Conservation (phyloP, 2,797 vertebrate species). For the Rhabdophis nuchalis region DNA sequence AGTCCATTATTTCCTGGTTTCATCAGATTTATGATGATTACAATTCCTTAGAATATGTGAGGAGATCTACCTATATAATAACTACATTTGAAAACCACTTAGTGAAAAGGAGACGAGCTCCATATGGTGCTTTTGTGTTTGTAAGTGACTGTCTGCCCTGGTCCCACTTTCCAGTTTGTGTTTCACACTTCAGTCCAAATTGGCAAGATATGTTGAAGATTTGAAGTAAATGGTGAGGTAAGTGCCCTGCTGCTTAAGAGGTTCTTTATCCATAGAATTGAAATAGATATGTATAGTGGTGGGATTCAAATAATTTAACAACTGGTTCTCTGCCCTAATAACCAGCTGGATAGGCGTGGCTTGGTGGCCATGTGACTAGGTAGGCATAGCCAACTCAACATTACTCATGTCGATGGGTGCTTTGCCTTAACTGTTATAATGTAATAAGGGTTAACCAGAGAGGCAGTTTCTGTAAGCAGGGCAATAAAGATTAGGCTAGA, state of each 20-base stretch:
- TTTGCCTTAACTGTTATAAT: no score
- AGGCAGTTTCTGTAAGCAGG: no score
- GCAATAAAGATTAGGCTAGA: no score
- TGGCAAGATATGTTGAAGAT: neutral
- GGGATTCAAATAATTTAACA: no score
- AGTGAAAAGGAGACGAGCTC: neutral
- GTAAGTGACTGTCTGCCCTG: neutral
- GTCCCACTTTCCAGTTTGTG: neutral
- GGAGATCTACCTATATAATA: neutral
- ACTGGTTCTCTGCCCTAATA: no score
- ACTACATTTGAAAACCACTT: neutral
- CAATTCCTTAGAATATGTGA: neutral
- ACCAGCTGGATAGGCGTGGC: no score
- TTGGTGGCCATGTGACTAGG: no score
- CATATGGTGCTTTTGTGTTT: neutral
- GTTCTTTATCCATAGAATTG: neutral
- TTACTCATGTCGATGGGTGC: no score
- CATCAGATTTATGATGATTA: neutral
- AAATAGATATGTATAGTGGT: neutral
- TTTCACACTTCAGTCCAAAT: neutral
- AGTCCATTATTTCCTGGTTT: neutral
- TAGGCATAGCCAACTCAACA: no score
- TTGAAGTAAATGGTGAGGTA: neutral
- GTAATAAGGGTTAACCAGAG: no score
- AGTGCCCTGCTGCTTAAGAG: neutral